A percentile compares a stretch with the other conserved stretches of the same genome.
phyloP scores from a whole-genome alignment of 2,888 invertebrate species.

The Tenthredo distinguenda region DNA sequence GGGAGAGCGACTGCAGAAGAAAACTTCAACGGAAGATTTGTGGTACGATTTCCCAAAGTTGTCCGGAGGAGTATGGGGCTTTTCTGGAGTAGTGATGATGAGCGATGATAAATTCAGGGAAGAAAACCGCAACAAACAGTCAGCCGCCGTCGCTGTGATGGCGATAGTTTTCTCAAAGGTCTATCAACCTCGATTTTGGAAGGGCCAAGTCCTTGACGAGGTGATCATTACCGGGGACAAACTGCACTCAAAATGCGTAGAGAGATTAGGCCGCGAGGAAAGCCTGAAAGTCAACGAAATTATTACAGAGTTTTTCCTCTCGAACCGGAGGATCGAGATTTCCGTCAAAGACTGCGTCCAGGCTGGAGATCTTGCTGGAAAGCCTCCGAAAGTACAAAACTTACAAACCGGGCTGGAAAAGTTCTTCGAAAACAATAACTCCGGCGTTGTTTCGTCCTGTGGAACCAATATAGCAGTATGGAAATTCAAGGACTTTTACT shows the following conservation, averaged over 20 bases:
- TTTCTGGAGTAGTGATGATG: conserved; percentile 63
- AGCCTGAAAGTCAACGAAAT: conserved; percentile 67
- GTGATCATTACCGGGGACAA: conserved; percentile 70
- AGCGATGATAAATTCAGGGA: conserved; percentile 62
- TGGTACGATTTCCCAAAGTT: conserved; percentile 70
- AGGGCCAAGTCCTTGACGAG: conserved; percentile 65
- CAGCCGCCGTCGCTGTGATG: conserved; percentile 69
- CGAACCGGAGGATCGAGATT: conserved; percentile 69
- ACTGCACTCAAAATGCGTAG: conserved; percentile 67
- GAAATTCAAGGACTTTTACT: conserved; percentile 65
- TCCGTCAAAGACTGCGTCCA: conserved; percentile 71
- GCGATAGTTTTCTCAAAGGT: conserved; percentile 71
- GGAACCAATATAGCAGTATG: conserved; percentile 67
- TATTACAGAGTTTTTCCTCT: conserved; percentile 71
- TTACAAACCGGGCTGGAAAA: conserved; percentile 64
- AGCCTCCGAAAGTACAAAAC: conserved; percentile 63
- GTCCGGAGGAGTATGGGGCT: conserved; percentile 67
- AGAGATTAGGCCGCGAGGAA: conserved; percentile 61
- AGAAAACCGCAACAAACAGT: conserved; percentile 64
- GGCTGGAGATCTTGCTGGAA: conserved; percentile 65
- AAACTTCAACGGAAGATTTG: conserved; percentile 62
- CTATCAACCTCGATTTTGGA: conserved; percentile 70
- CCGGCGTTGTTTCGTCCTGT: conserved; percentile 65
- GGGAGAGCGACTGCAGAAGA: conserved; percentile 61
- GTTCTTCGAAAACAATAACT: conserved; percentile 65